These are phyloP conservation scores for Scotopteryx bipunctaria DNA, from an alignment of 2,888 invertebrate genomes.

Conservation along the genomic window DNA sequence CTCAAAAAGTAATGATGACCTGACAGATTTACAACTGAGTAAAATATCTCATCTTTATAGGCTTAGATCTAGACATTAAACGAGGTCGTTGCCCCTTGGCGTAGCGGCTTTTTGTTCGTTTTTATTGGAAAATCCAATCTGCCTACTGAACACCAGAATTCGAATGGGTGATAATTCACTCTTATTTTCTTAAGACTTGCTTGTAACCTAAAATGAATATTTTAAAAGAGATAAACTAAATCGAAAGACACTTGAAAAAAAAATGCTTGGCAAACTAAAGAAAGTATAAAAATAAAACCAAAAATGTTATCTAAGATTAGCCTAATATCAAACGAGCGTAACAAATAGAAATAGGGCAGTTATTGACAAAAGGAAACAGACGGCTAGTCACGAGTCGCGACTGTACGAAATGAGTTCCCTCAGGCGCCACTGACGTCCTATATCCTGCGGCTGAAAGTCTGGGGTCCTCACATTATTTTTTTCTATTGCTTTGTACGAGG, in stretches of 20 bases:
- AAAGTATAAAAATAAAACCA: no score
- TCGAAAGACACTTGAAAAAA: no score
- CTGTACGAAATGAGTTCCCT: conserved; percentile 50
- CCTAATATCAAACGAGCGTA: neutral
- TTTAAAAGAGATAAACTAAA: no score
- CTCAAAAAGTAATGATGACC: conserved; percentile 28
- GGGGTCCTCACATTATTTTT: neutral
- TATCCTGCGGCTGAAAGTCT: conserved; percentile 1
- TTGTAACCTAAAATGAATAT: neutral
- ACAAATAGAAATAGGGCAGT: conserved; percentile 11
- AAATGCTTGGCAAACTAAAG: no score
- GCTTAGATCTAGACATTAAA: conserved; percentile 17
- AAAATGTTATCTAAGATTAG: no score
- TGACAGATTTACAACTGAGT: conserved; percentile 30
- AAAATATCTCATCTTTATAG: conserved; percentile 16
- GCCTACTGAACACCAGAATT: neutral
- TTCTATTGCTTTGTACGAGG: neutral
- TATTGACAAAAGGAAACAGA: conserved; percentile 39
- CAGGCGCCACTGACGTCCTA: conserved; percentile 36
- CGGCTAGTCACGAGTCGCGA: conserved; percentile 59
- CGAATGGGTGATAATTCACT: neutral
- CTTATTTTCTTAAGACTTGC: neutral
- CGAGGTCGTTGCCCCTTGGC: conserved; percentile 17
- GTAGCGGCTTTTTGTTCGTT: conserved; percentile 14
- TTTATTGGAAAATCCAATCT: conserved; percentile 16